Percentiles rank a stretch among this genome's conserved stretches.
These are phyloP conservation scores for Trissolcus brochymenae DNA, from an alignment of 2,888 invertebrate genomes.

Conservation along the genomic window DNA sequence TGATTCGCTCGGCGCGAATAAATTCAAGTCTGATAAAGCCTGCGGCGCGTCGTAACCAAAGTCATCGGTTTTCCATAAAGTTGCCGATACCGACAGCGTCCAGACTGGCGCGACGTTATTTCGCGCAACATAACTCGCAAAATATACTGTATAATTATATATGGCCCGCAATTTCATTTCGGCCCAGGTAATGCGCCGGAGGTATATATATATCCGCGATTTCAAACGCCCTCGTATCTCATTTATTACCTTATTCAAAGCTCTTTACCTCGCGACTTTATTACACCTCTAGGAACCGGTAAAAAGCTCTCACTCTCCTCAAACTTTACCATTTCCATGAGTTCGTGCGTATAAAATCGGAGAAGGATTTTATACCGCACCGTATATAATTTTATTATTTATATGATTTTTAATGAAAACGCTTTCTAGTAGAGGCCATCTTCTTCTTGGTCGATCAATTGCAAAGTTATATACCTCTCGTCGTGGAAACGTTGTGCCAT, in stretches of 20 bases:
- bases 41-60: conserved; percentile 49
- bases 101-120: conserved; percentile 28
- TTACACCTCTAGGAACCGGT: conserved; percentile 40
- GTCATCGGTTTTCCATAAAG: conserved; percentile 57
- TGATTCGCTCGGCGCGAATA: conserved; percentile 45
- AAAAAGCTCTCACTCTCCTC: conserved; percentile 40
- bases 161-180: conserved; percentile 32
- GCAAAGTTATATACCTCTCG: too few species aligned
- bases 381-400: too few species aligned
- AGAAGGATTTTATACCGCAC: too few species aligned
- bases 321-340: conserved; percentile 37
- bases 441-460: too few species aligned
- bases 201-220: conserved; percentile 14
- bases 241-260: conserved; percentile 46
- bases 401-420: too few species aligned
- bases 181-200: conserved; percentile 20
- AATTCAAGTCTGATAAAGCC: conserved; percentile 53
- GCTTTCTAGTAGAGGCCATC: too few species aligned
- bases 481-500: too few species aligned
- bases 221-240: conserved; percentile 39
- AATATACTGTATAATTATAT: conserved; percentile 36
- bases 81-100: conserved; percentile 37
- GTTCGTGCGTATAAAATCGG: conserved; percentile 5
- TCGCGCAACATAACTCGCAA: conserved; percentile 18
- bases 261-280: conserved; percentile 34